These are phyloP conservation scores for Plebejus anna DNA, from an alignment of 2,888 invertebrate genomes.

Conservation along the genomic window DNA sequence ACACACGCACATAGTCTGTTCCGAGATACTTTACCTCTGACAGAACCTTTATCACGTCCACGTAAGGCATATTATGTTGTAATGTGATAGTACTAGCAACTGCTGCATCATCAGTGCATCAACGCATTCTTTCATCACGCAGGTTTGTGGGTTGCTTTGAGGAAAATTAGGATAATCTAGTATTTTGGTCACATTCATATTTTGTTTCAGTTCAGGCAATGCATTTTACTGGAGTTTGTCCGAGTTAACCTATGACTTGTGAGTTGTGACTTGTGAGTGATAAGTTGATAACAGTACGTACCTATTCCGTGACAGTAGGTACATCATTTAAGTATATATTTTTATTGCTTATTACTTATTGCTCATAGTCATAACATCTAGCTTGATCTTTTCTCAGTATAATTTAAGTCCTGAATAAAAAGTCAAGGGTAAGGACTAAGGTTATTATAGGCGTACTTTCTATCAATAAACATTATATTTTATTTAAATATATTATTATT, in stretches of 20 bases:
- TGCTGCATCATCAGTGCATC: not conserved
- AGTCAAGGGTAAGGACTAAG: not conserved
- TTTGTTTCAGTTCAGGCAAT: not conserved
- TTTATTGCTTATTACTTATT: not conserved
- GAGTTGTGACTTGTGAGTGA: no score
- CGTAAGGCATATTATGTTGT: not conserved
- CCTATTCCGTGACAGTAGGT: no score
- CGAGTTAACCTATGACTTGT: no score
- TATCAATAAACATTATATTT: not conserved
- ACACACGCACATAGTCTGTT: not conserved
- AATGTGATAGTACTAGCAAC: not conserved
- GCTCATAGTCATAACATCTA: not conserved
- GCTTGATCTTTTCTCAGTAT: not conserved
- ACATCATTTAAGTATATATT: no score
- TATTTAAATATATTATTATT: not conserved
- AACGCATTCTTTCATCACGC: not conserved
- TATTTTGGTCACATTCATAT: not conserved
- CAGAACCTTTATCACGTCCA: constrained; percentile 5
- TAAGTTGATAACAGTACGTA: no score
- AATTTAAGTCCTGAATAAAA: not conserved
- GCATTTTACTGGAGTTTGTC: not conserved
- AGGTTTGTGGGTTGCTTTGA: not conserved
- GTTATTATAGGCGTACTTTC: not conserved
- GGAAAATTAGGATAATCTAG: not conserved
- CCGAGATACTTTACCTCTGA: not conserved